Conservation (phyloP, 1,140 invertebrate species). For the Cydia splendana region DNA sequence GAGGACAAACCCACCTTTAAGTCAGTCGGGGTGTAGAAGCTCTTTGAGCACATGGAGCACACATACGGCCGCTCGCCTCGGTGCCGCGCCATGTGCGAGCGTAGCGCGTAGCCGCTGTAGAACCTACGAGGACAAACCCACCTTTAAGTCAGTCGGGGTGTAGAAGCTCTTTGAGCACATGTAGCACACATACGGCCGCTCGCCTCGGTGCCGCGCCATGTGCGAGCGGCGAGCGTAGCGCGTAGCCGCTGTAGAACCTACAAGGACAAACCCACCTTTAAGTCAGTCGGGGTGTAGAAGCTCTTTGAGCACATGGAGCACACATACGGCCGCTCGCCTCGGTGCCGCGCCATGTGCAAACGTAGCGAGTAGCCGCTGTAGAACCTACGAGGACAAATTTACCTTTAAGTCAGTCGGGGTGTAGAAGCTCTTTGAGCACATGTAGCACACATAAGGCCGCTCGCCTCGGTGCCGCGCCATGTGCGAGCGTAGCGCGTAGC, state of each 20-base stretch:
- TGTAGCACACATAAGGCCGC: slow-evolving; percentile 69
- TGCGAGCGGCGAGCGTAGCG: slow-evolving; percentile 72
- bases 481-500: slow-evolving; percentile 75
- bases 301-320: slow-evolving; percentile 74
- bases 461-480: slow-evolving; percentile 75
- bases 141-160: slow-evolving; percentile 78
- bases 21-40: slow-evolving; percentile 78
- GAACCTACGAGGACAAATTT: slow-evolving; percentile 47
- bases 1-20: slow-evolving; percentile 62
- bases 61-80: slow-evolving; percentile 72
- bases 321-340: slow-evolving; percentile 72
- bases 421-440: slow-evolving; percentile 76
- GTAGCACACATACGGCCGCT: slow-evolving; percentile 71
- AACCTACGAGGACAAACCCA: slow-evolving; percentile 49
- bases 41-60: slow-evolving; percentile 72
- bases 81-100: slow-evolving; percentile 75
- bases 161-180: slow-evolving; percentile 77
- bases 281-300: slow-evolving; percentile 77
- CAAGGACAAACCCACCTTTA: slow-evolving; percentile 60
- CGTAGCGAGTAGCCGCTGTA: slow-evolving; percentile 75
- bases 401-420: slow-evolving; percentile 79
- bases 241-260: slow-evolving; percentile 75
- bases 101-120: slow-evolving; percentile 75
- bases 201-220: slow-evolving; percentile 73
- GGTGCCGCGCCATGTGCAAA: slow-evolving; percentile 74